Percentiles rank a stretch among this genome's conserved stretches.
Evolutionary conservation across 2,888 invertebrate genomes (phyloP).

Genomic region (Agrotis segetum): DNA sequence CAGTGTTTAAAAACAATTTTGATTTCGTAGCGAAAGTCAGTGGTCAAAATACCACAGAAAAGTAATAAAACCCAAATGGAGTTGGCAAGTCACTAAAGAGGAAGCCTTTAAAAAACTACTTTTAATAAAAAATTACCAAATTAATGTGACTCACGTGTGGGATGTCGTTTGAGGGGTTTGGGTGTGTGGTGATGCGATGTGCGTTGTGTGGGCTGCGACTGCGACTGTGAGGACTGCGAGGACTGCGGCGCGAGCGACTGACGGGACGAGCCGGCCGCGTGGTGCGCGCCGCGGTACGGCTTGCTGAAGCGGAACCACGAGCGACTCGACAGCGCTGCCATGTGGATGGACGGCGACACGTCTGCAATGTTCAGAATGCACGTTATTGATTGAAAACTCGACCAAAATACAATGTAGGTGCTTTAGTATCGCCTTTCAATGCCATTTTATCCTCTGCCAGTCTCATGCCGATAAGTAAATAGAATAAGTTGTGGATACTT

Average conservation of each 20-base stretch:
- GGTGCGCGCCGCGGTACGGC: conserved; percentile 67
- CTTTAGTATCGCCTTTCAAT: neutral
- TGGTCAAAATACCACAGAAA: neutral
- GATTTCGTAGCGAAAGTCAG: too few species aligned
- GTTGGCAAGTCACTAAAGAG: neutral
- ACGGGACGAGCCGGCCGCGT: conserved; percentile 34
- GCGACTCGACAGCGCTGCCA: conserved; percentile 94
- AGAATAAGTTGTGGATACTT: neutral
- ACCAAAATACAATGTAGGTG: neutral
- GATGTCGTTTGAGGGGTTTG: conserved; percentile 53
- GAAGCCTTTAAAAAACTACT: neutral
- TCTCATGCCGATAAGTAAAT: neutral
- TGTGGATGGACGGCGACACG: conserved; percentile 92
- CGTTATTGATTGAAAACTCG: neutral
- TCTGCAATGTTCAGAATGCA: conserved; percentile 85
- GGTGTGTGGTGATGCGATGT: conserved; percentile 37
- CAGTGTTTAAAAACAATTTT: neutral
- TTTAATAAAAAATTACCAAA: neutral
- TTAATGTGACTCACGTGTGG: conserved; percentile 70
- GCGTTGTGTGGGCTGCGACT: conserved; percentile 22
- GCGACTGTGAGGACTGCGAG: conserved; percentile 86
- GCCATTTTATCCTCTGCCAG: neutral
- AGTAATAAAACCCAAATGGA: neutral
- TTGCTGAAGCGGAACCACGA: conserved; percentile 93
- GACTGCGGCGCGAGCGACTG: conserved; percentile 21